Conservation (phyloP, 2,797 vertebrate species). For the Myotis daubentonii region DNA sequence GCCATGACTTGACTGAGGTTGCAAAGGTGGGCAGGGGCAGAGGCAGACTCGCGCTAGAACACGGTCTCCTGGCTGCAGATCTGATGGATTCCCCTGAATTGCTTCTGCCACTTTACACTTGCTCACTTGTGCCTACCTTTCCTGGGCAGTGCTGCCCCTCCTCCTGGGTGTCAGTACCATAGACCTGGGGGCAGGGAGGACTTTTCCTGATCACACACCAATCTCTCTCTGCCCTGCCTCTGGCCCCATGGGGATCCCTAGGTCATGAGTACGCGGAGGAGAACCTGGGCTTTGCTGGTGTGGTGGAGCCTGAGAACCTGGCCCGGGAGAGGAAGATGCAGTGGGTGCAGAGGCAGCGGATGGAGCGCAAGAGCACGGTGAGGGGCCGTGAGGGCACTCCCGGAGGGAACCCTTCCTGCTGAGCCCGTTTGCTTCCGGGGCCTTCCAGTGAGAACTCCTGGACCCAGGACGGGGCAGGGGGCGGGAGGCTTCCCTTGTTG, state of each 20-base stretch:
- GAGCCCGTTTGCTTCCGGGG: not conserved
- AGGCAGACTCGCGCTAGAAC: not conserved
- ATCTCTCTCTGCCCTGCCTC: not conserved
- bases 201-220: not conserved
- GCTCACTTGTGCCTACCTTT: not conserved
- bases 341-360: constrained; percentile 90
- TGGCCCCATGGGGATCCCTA: constrained; percentile 49
- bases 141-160: not conserved
- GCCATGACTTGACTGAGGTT: not conserved
- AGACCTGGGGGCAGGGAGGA: not conserved
- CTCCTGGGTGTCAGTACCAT: rapidly evolving
- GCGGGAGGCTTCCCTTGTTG: not conserved
- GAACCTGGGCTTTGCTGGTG: constrained; percentile 94
- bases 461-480: not conserved
- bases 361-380: constrained; percentile 89
- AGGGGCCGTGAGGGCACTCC: rapidly evolving
- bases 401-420: not conserved
- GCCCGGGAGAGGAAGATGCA: constrained; percentile 91
- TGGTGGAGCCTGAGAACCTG: constrained; percentile 92
- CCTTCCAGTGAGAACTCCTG: not conserved
- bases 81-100: not conserved
- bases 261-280: constrained; percentile 97
- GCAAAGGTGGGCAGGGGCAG: not conserved
- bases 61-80: not conserved
- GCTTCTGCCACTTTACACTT: not conserved